These are phyloP conservation scores for Acrocyrtus sp. DNA, from an alignment of 2,888 invertebrate species.

Conservation along the genomic window DNA sequence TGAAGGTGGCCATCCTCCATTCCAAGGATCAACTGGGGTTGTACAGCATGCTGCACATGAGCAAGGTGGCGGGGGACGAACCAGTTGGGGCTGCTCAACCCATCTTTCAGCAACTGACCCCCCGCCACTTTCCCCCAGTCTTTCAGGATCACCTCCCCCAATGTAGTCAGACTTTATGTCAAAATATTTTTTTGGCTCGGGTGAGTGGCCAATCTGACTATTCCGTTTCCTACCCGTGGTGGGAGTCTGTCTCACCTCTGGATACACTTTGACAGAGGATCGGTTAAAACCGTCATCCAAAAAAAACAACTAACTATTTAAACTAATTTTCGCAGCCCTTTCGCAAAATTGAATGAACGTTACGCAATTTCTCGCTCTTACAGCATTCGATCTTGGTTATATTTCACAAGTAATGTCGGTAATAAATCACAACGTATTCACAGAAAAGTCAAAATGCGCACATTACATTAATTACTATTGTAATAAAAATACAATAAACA, in stretches of 20 bases:
- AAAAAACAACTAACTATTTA: too few relatives aligned
- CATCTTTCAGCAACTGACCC: constrained; percentile 68
- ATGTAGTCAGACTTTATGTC: constrained; percentile 63
- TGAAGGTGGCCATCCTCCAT: constrained; percentile 59
- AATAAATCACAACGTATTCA: too few relatives aligned
- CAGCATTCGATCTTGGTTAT: too few relatives aligned
- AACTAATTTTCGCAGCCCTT: too few relatives aligned
- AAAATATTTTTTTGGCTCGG: constrained; percentile 63
- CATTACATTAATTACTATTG: too few relatives aligned
- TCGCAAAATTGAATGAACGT: too few relatives aligned
- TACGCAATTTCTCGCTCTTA: too few relatives aligned
- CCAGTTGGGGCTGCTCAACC: constrained; percentile 69
- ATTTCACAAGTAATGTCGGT: too few relatives aligned
- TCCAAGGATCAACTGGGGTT: constrained; percentile 64
- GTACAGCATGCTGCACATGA: constrained; percentile 63
- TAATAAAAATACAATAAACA: too few relatives aligned
- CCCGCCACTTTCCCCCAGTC: constrained; percentile 63
- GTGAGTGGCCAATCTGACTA: constrained; percentile 56
- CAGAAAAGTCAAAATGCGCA: too few relatives aligned
- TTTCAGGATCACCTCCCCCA: constrained; percentile 62
- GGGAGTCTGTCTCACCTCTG: constrained; percentile 50
- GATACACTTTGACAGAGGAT: constrained; percentile 37
- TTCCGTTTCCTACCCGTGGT: constrained; percentile 64
- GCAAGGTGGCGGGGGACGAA: constrained; percentile 65
- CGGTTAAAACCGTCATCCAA: constrained; percentile 2